Base-by-base conservation (phyloP, 2,888 invertebrate species). In the Beris chalybata region DNA sequence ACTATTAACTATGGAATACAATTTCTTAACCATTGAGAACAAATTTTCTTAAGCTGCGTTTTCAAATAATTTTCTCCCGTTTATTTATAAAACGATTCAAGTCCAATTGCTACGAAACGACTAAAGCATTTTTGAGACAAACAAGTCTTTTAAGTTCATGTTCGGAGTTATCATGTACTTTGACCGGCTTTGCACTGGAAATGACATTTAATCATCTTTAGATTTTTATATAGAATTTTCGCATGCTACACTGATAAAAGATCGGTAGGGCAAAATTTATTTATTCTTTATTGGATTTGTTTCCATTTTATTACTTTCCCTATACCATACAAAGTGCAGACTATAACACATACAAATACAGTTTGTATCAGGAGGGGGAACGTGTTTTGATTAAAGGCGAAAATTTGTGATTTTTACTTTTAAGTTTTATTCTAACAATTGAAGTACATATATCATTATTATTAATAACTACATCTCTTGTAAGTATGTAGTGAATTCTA, bases 131-230 rank as follows among this genome's bases (percentile, higher is more conserved):
- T 67, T 67, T 65, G 50, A 68, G 63, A 63, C 55, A 65, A 68
- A 68, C 68, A 70, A 55, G 68, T 70, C 65, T 68, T 70, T 69
- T 69, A 67, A 68, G 65, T 69, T 68, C 67, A 66, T 54, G 64
- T 55, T 52, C 32, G 9, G 59, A 64, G 44, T 70, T 70, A 69
- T 70, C 69, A 63, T 68, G 71, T 71, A 70, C 71, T 71, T 71
- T 70, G 71, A 68, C 68, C 71, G 65, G 50, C 56, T 69, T 58
- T 57, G 47, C 44, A 59, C 64, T 64, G 54, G 44, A 44, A 53
- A 64, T 64, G 38, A 61, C 61, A 61, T 61, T 61, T 61, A 61
- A 61, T 61, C 50, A 15, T 61, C 38, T 47, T 38, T 59, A 61
- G 4, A 48, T 48, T 61, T 61, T 61, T 38, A 61, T 61, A 12